Conservation (phyloP, 2,888 invertebrate genomes). For the Pimpla rufipes region DNA sequence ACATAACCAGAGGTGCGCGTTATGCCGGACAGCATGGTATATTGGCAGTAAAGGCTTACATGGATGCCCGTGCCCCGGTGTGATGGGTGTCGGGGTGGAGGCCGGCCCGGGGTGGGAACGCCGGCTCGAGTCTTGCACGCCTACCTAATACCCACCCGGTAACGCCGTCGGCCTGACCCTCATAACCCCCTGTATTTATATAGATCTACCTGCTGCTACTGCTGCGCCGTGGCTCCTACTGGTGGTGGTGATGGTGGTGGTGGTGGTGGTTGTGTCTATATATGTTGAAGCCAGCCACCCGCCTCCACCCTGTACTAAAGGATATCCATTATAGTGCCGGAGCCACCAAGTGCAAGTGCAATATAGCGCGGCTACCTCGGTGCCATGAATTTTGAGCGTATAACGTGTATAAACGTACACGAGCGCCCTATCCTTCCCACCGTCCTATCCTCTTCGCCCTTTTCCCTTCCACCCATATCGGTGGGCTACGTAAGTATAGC, state of each 20-base stretch:
- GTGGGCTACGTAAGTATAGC: constrained; percentile 46
- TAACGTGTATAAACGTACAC: constrained; percentile 69
- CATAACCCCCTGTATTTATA: constrained; percentile 76
- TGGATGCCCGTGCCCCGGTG: constrained; percentile 78
- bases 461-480: constrained; percentile 25
- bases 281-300: constrained; percentile 42
- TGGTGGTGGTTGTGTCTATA: background rate
- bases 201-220: constrained; percentile 62
- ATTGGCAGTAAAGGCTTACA: constrained; percentile 83
- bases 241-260: background rate
- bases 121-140: constrained; percentile 52
- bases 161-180: constrained; percentile 72
- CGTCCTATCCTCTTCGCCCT: constrained; percentile 21
- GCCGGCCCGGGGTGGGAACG: constrained; percentile 4
- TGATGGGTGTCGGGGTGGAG: constrained; percentile 69
- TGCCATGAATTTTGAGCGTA: constrained; percentile 81
- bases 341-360: constrained; percentile 79
- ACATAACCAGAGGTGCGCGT: constrained; percentile 65
- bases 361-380: constrained; percentile 76
- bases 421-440: constrained; percentile 45
- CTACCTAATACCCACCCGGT: constrained; percentile 67
- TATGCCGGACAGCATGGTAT: constrained; percentile 79
- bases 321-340: constrained; percentile 78
- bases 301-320: constrained; percentile 75
- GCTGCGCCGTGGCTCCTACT: no score